A percentile compares a stretch with the other conserved stretches of the same genome.
Evolutionary conservation across 2,797 vertebrate species (phyloP).

Genomic region (Columba guinea): DNA sequence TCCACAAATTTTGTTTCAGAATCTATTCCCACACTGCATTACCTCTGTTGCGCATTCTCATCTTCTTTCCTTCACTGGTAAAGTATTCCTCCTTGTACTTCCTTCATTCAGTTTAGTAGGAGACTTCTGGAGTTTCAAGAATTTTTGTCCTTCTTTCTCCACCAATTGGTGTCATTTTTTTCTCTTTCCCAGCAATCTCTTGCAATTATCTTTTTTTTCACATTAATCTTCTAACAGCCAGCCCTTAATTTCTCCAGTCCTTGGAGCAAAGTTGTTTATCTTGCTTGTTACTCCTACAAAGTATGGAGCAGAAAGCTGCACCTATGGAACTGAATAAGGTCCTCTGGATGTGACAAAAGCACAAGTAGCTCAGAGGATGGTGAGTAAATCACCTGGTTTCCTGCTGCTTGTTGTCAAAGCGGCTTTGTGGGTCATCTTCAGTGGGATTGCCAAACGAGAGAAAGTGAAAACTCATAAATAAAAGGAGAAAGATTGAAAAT

Average conservation of each 20-base stretch:
- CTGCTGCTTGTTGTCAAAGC: conserved; percentile 64
- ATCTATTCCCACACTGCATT: no score
- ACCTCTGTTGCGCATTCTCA: neutral
- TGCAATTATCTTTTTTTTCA: neutral
- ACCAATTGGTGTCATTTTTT: neutral
- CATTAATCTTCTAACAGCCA: neutral
- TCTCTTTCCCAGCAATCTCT: neutral
- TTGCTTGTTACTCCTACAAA: neutral
- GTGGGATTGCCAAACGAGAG: conserved; percentile 84
- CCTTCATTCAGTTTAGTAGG: neutral
- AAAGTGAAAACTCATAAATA: conserved; percentile 82
- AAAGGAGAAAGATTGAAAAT: neutral
- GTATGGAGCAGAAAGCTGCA: neutral
- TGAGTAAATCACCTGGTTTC: neutral
- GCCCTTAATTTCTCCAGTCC: neutral
- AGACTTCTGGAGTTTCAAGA: neutral
- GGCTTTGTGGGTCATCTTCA: conserved; percentile 83
- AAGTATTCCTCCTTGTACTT: neutral
- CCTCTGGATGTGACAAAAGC: neutral
- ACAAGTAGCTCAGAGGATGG: neutral
- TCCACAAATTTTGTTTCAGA: neutral
- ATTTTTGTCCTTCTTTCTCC: neutral
- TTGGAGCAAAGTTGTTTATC: neutral
- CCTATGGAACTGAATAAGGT: neutral
- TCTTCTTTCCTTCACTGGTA: neutral